phyloP scores from a whole-genome alignment of 2,888 invertebrate genomes.

The Eubasilissa splendida region DNA sequence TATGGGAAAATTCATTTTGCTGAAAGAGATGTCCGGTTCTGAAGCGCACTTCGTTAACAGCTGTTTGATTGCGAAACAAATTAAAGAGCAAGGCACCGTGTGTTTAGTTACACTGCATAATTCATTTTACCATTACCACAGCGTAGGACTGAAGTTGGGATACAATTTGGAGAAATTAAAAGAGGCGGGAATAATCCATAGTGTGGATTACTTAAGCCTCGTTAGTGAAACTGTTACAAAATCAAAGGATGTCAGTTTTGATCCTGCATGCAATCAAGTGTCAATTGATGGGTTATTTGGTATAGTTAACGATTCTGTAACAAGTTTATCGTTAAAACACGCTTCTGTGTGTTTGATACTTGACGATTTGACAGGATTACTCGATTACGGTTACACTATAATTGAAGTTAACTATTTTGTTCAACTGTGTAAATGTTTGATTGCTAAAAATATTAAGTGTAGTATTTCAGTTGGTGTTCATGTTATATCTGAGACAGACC shows the following conservation, averaged over 20 bases:
- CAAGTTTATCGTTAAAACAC: slow-evolving; percentile 64
- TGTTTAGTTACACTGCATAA: slow-evolving; percentile 81
- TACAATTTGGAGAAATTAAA: slow-evolving; percentile 76
- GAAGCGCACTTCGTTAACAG: slow-evolving; percentile 83
- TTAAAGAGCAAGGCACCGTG: slow-evolving; percentile 74
- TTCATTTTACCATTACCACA: slow-evolving; percentile 81
- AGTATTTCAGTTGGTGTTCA: slow-evolving; percentile 74
- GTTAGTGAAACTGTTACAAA: slow-evolving; percentile 46
- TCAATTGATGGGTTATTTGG: slow-evolving; percentile 66
- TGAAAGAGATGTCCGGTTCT: slow-evolving; percentile 80
- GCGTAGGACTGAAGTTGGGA: slow-evolving; percentile 82
- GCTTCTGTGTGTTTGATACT: slow-evolving; percentile 74
- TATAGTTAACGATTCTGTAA: slow-evolving; percentile 66
- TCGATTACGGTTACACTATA: slow-evolving; percentile 75
- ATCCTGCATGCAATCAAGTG: slow-evolving; percentile 61
- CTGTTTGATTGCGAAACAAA: slow-evolving; percentile 76
- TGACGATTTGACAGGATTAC: slow-evolving; percentile 82
- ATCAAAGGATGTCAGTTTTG: slow-evolving; percentile 57
- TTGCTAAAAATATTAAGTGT: slow-evolving; percentile 63
- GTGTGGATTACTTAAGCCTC: slow-evolving; percentile 51
- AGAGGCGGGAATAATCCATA: slow-evolving; percentile 63
- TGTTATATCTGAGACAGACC: slow-evolving; percentile 73
- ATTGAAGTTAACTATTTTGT: slow-evolving; percentile 71
- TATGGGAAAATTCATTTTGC: slow-evolving; percentile 73
- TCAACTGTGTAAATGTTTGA: slow-evolving; percentile 67